Evolutionary conservation across 2,113 vertebrate species (phyloP), one percentile per base, ranked within the genome.

Genomic region (Gasterosteus aculeatus): DNA sequence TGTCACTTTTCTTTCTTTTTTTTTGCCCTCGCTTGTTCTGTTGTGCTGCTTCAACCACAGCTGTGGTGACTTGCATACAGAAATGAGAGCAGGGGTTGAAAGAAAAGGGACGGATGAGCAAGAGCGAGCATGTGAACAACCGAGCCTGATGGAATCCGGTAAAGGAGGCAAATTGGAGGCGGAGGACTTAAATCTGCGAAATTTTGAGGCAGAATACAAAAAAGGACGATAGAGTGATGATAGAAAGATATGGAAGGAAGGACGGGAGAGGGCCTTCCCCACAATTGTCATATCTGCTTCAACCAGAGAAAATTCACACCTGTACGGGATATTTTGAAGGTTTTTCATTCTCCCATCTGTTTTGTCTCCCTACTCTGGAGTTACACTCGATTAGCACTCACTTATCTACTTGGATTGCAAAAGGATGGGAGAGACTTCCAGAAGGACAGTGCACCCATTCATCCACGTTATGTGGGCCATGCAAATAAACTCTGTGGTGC

Each of bases 321-420:
- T 42, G 82, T 78, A 74, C 16, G 42, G 68, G 51, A 77, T 85
- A 71, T 76, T 57, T 41, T 79, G 58, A 79, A 77, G 79, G 53
- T 75, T 85, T 76, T 65, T 66, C 39, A 63, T 85, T 82, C 84
- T 65, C 69, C 59, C 75, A 51, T 70, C 75, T 85, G 51, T 10
- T n/a, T 58, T 9, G 16, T 80, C 86, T 80, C 71, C 70, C 72
- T n/a, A 65, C 76, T 83, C 69, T n/a, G 63, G 63, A 10, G 76
- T 80, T 84, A 63, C 63, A 81, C 85, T 87, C 78, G 72, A 90
- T 90, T 89, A 88, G 69, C 74, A 75, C 84, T 87, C 74, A 88
- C 82, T 90, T 88, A 85, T 74, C 77, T 41, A 39, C 59, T 87
- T 62, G 75, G 70, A 85, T 46, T 79, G 74, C 72, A 12, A 61